phyloP scores from a whole-genome alignment of 1,140 invertebrate genomes.

The Anoplophora glabripennis region DNA sequence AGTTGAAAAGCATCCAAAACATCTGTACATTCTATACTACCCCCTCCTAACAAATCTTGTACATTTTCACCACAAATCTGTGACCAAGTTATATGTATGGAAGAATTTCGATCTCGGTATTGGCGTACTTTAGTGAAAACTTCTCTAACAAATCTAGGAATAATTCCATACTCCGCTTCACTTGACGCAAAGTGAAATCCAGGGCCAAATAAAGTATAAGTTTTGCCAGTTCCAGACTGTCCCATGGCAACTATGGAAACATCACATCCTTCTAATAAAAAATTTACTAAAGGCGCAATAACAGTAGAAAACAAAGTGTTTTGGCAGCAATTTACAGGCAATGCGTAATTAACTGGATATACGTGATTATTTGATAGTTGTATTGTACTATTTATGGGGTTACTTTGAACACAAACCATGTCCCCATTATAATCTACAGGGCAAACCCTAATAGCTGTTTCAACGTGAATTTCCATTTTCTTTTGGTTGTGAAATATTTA shows the following conservation, averaged over 20 bases:
- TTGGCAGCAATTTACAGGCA: constrained; percentile 56
- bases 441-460: constrained; percentile 44
- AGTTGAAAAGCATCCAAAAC: constrained; percentile 47
- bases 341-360: constrained; percentile 60
- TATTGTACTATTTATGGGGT: constrained; percentile 55
- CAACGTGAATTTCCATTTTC: constrained; percentile 43
- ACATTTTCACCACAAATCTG: constrained; percentile 54
- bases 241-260: constrained; percentile 76
- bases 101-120: constrained; percentile 58
- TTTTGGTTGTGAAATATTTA: background rate
- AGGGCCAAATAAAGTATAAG: constrained; percentile 74
- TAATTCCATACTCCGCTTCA: constrained; percentile 72
- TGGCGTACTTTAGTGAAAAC: constrained; percentile 66
- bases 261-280: constrained; percentile 67
- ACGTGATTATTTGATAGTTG: constrained; percentile 55
- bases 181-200: constrained; percentile 64
- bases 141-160: constrained; percentile 71
- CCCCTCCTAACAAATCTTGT: constrained; percentile 44
- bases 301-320: constrained; percentile 50
- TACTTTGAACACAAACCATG: constrained; percentile 54
- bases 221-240: constrained; percentile 74
- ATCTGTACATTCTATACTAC: constrained; percentile 43
- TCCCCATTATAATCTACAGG: constrained; percentile 39
- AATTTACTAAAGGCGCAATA: constrained; percentile 56
- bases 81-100: constrained; percentile 64